Conservation (phyloP, 2,113 vertebrate species). For the Oncorhynchus clarkii region DNA sequence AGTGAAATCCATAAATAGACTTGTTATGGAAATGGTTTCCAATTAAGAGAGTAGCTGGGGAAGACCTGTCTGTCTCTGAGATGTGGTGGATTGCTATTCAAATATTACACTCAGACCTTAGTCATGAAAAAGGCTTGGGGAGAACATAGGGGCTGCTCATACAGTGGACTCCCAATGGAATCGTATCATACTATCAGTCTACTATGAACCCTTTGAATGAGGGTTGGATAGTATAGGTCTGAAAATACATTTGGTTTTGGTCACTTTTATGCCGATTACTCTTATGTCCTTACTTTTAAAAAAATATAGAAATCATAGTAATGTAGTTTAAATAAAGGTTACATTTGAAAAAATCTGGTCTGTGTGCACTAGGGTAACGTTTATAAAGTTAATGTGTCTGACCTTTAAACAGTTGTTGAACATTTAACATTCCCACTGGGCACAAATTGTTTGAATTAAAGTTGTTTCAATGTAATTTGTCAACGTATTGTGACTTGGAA, state of each 20-base stretch:
- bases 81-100: not conserved
- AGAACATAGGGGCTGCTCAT: not conserved
- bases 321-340: not conserved
- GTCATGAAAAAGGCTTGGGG: not conserved
- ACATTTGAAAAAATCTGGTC: not conserved
- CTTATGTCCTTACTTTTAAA: too few species aligned
- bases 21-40: conserved; percentile 1
- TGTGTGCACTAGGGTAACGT: not conserved
- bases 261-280: not conserved
- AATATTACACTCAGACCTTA: conserved; percentile 4
- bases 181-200: too few species aligned
- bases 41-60: conserved; percentile 7
- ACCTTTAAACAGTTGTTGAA: conserved; percentile 5
- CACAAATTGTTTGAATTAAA: too few species aligned
- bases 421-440: not conserved
- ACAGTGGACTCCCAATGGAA: too few species aligned
- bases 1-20: conserved; percentile 13
- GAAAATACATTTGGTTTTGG: too few species aligned
- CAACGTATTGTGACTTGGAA: too few species aligned
- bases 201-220: not conserved
- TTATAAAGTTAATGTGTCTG: not conserved
- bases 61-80: not conserved
- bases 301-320: not conserved
- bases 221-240: not conserved
- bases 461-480: too few species aligned